These are phyloP conservation scores for Cyanoliseus patagonus DNA, from an alignment of 2,113 vertebrate genomes.

Conservation along the genomic window DNA sequence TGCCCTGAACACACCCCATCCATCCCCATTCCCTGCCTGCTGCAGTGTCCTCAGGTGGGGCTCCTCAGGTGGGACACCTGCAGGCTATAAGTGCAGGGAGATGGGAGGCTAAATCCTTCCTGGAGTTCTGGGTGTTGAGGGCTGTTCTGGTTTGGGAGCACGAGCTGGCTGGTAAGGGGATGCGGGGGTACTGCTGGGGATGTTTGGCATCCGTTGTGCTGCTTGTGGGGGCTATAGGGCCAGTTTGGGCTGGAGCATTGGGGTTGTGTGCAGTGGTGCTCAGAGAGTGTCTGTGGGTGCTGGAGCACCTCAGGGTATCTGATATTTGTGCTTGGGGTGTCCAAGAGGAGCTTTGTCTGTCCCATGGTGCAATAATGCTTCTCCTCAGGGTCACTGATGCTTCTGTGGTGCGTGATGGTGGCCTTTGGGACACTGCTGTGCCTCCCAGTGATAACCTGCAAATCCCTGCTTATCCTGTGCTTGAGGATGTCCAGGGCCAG, in stretches of 20 bases:
- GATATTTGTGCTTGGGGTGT: not conserved
- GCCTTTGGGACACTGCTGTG: fast-evolving
- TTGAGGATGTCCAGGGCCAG: fast-evolving
- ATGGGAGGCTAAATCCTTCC: fast-evolving
- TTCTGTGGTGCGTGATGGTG: fast-evolving
- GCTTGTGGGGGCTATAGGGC: not conserved
- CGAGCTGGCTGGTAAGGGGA: not conserved
- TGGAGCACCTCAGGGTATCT: not conserved
- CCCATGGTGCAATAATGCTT: fast-evolving
- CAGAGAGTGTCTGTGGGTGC: not conserved
- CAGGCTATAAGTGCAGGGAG: not conserved
- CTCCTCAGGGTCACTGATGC: not conserved
- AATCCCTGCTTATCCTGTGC: fast-evolving
- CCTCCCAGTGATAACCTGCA: not conserved
- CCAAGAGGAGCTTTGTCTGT: not conserved
- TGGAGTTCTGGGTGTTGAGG: not conserved
- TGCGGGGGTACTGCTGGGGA: not conserved
- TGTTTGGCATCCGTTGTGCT: not conserved
- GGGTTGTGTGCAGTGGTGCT: fast-evolving
- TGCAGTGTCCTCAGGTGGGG: not conserved
- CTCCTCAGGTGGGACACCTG: not conserved
- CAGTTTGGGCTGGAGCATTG: not conserved
- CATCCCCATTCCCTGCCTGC: not conserved
- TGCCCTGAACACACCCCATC: not conserved
- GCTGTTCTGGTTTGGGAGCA: fast-evolving